These are phyloP conservation scores for Sclerodermus sp. DNA, from an alignment of 2,888 invertebrate species.

Conservation along the genomic window DNA sequence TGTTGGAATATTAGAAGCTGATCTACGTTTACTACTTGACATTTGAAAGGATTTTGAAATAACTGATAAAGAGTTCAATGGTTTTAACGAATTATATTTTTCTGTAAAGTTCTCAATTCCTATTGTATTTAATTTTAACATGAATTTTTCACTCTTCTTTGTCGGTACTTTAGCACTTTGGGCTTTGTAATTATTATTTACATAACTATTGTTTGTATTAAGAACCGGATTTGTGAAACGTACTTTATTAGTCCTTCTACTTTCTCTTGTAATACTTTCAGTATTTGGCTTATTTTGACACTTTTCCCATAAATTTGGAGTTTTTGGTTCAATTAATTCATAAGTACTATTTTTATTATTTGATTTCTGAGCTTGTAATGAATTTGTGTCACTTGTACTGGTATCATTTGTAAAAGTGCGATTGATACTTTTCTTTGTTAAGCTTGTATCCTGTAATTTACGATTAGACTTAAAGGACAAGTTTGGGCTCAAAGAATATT, in stretches of 20 bases:
- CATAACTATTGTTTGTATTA: not conserved
- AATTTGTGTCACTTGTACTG: conserved; percentile 17
- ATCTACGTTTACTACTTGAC: not conserved
- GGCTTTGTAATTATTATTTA: too few relatives aligned
- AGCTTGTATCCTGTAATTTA: too few relatives aligned
- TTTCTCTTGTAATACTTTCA: conserved; percentile 25
- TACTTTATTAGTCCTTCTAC: conserved; percentile 33
- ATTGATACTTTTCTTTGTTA: not conserved
- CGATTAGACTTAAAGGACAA: too few relatives aligned
- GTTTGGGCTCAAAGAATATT: too few relatives aligned
- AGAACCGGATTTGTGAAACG: conserved; percentile 29
- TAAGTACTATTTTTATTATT: conserved; percentile 17
- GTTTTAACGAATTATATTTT: too few relatives aligned
- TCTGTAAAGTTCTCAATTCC: too few relatives aligned
- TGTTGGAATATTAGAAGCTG: not conserved
- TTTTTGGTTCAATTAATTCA: conserved; percentile 23
- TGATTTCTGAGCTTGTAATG: too few relatives aligned
- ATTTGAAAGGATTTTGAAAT: too few relatives aligned
- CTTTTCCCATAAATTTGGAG: conserved; percentile 17
- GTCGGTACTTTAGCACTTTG: not conserved
- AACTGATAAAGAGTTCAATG: too few relatives aligned
- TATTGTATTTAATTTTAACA: too few relatives aligned
- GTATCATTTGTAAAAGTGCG: conserved; percentile 11
- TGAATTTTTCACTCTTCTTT: too few relatives aligned
- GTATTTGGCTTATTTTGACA: too few relatives aligned